These are phyloP conservation scores for Phymanthus crucifer DNA, from an alignment of 92 coral and sea anemone species.

Conservation along the genomic window DNA sequence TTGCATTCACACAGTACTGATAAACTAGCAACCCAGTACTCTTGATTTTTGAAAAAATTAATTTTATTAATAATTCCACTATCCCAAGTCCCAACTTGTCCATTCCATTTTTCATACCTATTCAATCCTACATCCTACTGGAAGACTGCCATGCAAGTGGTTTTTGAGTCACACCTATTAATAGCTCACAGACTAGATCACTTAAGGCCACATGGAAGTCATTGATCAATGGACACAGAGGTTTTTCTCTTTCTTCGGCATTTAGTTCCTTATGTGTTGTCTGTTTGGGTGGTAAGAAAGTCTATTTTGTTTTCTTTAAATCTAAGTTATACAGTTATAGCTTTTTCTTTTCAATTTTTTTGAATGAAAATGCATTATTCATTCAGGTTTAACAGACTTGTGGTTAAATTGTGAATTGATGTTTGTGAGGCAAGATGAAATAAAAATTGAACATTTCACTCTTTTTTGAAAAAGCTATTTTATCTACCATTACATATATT, in stretches of 20 bases:
- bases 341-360: background rate
- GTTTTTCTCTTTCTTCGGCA: conserved; percentile 57
- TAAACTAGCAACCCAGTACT: no score
- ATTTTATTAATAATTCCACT: background rate
- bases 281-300: conserved; percentile 63
- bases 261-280: conserved; percentile 53
- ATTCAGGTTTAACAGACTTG: no score
- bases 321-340: background rate
- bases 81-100: conserved; percentile 3
- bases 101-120: background rate
- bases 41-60: no score
- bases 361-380: background rate
- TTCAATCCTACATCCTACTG: background rate
- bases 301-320: background rate
- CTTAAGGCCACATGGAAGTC: background rate
- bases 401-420: no score
- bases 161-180: conserved; percentile 5
- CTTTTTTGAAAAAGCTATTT: no score
- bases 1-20: no score
- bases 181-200: background rate
- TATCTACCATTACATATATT: no score
- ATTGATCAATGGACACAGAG: conserved; percentile 55
- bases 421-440: no score
- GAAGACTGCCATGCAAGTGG: conserved; percentile 1
- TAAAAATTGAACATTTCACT: no score